Conservation (phyloP, 2,797 vertebrate genomes). For the Gallinago solitaria region DNA sequence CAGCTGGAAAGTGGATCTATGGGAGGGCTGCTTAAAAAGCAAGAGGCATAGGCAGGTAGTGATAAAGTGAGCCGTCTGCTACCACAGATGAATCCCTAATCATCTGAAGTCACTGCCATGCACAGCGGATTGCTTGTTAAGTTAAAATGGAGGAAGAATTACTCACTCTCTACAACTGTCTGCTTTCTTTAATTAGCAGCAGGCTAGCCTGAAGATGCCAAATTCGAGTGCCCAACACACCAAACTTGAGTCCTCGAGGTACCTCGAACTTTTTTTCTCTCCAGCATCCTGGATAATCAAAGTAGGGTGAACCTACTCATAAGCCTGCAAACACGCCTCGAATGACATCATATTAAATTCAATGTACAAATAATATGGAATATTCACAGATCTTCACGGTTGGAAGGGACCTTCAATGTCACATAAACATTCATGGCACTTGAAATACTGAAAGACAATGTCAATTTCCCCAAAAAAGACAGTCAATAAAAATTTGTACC, state of each 20-base stretch:
- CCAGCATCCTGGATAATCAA: not conserved
- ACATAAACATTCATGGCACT: not conserved
- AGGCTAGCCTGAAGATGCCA: not conserved
- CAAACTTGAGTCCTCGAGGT: not conserved
- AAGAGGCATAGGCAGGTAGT: not conserved
- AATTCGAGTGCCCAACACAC: not conserved
- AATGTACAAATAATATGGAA: not conserved
- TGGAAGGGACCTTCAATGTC: not conserved
- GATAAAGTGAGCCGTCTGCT: not conserved
- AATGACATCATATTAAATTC: not conserved
- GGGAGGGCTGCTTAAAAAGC: conserved; percentile 29
- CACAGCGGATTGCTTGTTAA: not conserved
- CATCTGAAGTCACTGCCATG: not conserved
- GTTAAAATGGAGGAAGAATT: not conserved
- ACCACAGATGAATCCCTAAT: conserved; percentile 26
- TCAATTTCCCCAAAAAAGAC: not conserved
- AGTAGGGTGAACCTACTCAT: not conserved
- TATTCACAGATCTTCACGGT: not conserved
- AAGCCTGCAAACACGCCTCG: not conserved
- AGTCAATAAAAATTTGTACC: not conserved
- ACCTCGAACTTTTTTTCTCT: not conserved
- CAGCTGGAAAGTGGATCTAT: not conserved
- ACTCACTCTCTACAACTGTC: not conserved
- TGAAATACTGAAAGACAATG: not conserved
- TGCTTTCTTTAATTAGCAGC: conserved; percentile 4